phyloP scores from a whole-genome alignment of 2,113 vertebrate species.

The Callorhinus ursinus region DNA sequence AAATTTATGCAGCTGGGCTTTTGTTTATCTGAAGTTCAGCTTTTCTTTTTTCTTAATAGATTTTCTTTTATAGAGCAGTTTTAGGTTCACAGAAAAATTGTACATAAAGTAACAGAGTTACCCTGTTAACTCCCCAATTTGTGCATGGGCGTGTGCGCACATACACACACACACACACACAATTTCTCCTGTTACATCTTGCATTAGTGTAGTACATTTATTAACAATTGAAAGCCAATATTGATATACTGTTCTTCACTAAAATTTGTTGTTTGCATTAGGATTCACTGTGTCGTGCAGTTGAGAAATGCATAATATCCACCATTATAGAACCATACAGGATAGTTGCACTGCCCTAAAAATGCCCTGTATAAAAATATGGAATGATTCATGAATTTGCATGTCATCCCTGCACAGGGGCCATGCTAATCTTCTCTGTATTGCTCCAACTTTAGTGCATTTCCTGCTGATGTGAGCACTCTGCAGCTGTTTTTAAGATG shows the following conservation, averaged over 20 bases:
- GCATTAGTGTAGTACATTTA: not conserved
- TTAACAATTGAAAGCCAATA: constrained; percentile 14
- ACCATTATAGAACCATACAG: not conserved
- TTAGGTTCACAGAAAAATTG: not conserved
- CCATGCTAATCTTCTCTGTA: not conserved
- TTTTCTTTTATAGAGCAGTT: not conserved
- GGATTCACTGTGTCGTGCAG: not conserved
- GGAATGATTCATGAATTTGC: not conserved
- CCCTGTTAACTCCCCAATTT: not conserved
- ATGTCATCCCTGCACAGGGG: not conserved
- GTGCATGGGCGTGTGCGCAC: fast-evolving
- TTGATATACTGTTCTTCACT: not conserved
- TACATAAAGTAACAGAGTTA: not conserved
- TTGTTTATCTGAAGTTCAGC: constrained; percentile 3
- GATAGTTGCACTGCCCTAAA: not conserved
- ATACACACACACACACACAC: not conserved
- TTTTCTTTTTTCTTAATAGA: not conserved
- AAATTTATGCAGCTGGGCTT: not conserved
- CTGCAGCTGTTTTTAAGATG: not conserved
- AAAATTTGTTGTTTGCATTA: not conserved
- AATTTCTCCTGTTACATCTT: constrained; percentile 27
- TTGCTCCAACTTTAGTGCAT: not conserved
- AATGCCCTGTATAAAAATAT: not conserved
- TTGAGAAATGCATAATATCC: not conserved
- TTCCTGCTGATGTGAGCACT: not conserved